A percentile compares a stretch with the other conserved stretches of the same genome.
phyloP scores from a whole-genome alignment of 2,888 invertebrate genomes.

The Cryptocephalus moraei region DNA sequence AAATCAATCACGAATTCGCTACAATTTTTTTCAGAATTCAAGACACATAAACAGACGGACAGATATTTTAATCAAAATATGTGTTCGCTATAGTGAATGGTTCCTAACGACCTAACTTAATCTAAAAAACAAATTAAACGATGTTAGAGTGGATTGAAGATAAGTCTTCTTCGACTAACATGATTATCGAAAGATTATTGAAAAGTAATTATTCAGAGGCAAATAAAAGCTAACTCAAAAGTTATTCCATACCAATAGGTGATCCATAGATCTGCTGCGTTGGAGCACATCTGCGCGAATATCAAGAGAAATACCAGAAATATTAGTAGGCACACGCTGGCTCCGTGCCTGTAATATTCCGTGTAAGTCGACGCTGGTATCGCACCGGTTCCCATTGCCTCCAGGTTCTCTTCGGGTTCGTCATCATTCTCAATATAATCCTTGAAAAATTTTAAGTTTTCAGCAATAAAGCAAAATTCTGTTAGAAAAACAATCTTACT shows the following conservation, averaged over 20 bases:
- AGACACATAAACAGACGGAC: too few relatives aligned
- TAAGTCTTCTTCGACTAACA: too few relatives aligned
- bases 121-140: too few relatives aligned
- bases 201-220: too few relatives aligned
- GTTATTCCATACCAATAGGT: slow-evolving; percentile 53
- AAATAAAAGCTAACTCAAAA: too few relatives aligned
- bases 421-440: slow-evolving; percentile 5
- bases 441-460: not conserved
- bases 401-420: slow-evolving; percentile 51
- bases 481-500: slow-evolving; percentile 15
- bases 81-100: too few relatives aligned
- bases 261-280: slow-evolving; percentile 68
- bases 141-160: too few relatives aligned
- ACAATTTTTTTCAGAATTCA: too few relatives aligned
- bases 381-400: slow-evolving; percentile 55
- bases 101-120: too few relatives aligned
- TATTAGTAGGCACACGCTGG: slow-evolving; percentile 44
- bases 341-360: slow-evolving; percentile 62
- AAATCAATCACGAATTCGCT: too few relatives aligned
- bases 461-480: not conserved
- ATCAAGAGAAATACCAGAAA: slow-evolving; percentile 47
- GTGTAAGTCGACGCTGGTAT: slow-evolving; percentile 52
- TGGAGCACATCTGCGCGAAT: slow-evolving; percentile 58
- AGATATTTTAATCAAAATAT: too few relatives aligned
- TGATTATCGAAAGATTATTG: too few relatives aligned